phyloP scores from a whole-genome alignment of 2,797 vertebrate species.

The Pseudotriccus pelzelni region DNA sequence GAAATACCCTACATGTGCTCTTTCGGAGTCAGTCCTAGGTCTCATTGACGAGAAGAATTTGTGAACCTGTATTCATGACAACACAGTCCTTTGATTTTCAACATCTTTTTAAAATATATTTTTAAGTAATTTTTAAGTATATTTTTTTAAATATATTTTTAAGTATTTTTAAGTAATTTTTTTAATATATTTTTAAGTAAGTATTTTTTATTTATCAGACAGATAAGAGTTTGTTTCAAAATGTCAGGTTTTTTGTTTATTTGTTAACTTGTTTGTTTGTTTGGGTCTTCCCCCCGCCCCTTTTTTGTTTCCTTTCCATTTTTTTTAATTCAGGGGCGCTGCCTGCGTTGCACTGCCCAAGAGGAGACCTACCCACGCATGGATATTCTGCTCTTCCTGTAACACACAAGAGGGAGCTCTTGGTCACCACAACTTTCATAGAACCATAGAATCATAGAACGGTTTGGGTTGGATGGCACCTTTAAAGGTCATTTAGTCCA shows the following conservation, averaged over 20 bases:
- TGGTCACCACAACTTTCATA: background rate
- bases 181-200: background rate
- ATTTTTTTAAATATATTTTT: background rate
- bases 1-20: background rate
- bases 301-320: background rate
- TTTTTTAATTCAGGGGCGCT: too few species aligned
- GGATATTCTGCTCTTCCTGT: background rate
- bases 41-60: background rate
- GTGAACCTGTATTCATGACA: background rate
- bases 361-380: accelerated
- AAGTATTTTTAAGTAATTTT: too few species aligned
- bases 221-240: background rate
- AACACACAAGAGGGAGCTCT: constrained; percentile 48
- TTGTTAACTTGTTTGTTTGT: background rate
- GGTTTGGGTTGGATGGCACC: background rate
- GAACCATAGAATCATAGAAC: accelerated
- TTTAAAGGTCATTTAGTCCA: background rate
- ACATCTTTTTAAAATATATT: background rate
- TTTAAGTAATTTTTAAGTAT: too few species aligned
- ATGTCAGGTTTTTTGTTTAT: accelerated
- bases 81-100: background rate
- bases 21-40: background rate
- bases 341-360: too few species aligned
- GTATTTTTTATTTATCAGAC: too few species aligned
- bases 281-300: too few species aligned